Evolutionary conservation across 2,797 vertebrate genomes (phyloP).

Genomic region (Falco novaeseelandiae): DNA sequence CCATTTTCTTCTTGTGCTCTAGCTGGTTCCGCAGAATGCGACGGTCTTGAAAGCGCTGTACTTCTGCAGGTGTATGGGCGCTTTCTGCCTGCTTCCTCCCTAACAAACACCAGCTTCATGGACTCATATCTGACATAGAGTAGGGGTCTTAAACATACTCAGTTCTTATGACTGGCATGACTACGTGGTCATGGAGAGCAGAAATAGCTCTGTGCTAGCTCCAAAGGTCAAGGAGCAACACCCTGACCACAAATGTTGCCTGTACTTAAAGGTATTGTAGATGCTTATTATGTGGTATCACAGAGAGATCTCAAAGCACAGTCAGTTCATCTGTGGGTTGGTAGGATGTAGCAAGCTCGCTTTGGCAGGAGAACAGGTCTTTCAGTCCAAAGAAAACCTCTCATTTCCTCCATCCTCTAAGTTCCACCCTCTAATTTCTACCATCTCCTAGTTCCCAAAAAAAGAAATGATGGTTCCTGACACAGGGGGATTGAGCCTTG

Average conservation of each 20-base stretch:
- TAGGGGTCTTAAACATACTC: background rate
- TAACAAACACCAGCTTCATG: background rate
- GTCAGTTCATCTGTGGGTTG: background rate
- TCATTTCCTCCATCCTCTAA: background rate
- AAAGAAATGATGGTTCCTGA: background rate
- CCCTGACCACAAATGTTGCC: background rate
- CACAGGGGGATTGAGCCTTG: background rate
- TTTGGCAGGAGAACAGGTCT: background rate
- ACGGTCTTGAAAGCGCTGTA: rapidly evolving
- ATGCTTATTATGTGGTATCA: background rate
- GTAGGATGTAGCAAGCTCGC: background rate
- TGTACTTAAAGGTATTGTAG: background rate
- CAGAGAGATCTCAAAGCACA: background rate
- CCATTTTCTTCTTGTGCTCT: background rate
- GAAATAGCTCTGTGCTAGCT: background rate
- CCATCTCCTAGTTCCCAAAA: background rate
- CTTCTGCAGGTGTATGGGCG: background rate
- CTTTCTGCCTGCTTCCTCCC: background rate
- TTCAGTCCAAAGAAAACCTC: background rate
- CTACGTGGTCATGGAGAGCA: background rate
- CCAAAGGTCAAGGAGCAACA: background rate
- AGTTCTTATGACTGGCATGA: background rate
- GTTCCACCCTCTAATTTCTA: background rate
- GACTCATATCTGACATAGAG: background rate
- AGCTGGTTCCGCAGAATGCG: background rate